Base-by-base conservation (phyloP, 2,113 vertebrate species). In the Entosphenus tridentatus region DNA sequence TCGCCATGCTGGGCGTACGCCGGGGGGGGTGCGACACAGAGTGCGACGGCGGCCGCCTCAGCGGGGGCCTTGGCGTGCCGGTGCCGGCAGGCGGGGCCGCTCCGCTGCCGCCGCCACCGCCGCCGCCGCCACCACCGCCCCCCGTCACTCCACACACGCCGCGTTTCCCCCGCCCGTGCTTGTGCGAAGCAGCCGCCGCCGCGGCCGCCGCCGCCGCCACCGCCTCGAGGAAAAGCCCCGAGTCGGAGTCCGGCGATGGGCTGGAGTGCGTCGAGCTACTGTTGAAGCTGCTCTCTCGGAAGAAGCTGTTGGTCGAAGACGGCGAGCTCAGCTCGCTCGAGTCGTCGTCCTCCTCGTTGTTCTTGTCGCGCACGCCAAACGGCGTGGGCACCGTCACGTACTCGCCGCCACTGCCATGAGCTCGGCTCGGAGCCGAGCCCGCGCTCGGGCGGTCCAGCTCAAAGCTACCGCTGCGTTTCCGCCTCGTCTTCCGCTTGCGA, bases 1-100 rank as follows among this genome's bases (percentile, higher is more conserved):
- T 87, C 18, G 86, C 85, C 0, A 84, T 83, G 77, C 87, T 87
- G n/a, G 85, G 82, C 1, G 84, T 85, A 72, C 85, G 80, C 75
- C 86, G 86, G 10, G 62, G 62, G 9, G 62, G 62, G 62, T 65
- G 62, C 10, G 62, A 65, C 62, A 65, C 8, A 16, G 69, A 65
- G 10, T 65, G 87, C 82, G 21, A 80, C 80, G 39, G 82, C 83
- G 57, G 80, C 78, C 57, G 75, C 82, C 75, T 71, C 78, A 65
- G 73, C 77, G 77, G 18, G 57, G 17, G 11, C 21, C 21, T n/a
- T 73, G 54, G 75, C 70, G 72, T 75, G 79, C 11, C 72, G 80
- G 55, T 58, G 75, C 74, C 11, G 78, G 70, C 55, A 76, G 74
- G 77, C 76, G 11, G 72, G 62, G 68, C 75, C 74, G 0, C 73